phyloP scores from a whole-genome alignment of 2,888 invertebrate genomes.

The Myathropa florea region DNA sequence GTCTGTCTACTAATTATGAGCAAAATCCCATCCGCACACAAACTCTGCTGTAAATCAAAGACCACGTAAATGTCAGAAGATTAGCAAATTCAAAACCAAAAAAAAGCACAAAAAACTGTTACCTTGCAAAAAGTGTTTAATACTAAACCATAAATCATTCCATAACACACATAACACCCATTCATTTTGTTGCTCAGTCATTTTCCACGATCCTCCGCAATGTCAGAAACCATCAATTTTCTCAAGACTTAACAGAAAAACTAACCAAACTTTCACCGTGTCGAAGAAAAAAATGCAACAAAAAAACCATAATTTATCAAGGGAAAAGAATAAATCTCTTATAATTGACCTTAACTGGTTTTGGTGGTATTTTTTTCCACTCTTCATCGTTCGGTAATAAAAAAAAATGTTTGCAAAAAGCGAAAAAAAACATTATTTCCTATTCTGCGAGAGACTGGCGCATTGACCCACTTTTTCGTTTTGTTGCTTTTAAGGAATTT shows the following conservation, averaged over 20 bases:
- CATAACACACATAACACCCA: neutral
- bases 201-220: neutral
- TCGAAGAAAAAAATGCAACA: neutral
- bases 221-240: conserved; percentile 25
- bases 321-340: conserved; percentile 37
- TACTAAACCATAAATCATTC: neutral
- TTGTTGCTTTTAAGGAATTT: conserved; percentile 56
- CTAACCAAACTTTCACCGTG: conserved; percentile 38
- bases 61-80: neutral
- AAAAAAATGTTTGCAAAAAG: conserved; percentile 1
- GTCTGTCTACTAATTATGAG: neutral
- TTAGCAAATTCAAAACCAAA: neutral
- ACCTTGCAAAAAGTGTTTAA: neutral
- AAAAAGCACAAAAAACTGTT: neutral
- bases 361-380: conserved; percentile 6
- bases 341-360: conserved; percentile 38
- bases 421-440: conserved; percentile 26
- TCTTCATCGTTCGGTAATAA: neutral
- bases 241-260: neutral
- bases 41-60: neutral
- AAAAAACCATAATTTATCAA: conserved; percentile 33
- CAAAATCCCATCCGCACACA: neutral
- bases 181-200: neutral
- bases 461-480: conserved; percentile 53
- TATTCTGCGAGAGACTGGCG: conserved; percentile 16